Conservation (phyloP, 2,113 vertebrate genomes). For the Oxyruncus cristatus region DNA sequence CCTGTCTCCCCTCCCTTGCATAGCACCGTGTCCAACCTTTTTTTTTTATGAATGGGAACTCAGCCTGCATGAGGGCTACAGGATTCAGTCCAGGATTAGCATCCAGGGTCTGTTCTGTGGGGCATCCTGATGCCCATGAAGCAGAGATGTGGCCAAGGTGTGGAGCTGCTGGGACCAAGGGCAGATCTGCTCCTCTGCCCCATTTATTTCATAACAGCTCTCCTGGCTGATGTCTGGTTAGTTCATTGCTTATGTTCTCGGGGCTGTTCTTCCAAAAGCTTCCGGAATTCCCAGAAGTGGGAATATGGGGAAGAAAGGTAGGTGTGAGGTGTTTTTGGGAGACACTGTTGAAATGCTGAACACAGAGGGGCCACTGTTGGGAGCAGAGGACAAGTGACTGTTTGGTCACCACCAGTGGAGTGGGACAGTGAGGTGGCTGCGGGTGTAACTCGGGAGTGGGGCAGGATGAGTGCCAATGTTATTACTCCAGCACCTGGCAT, state of each 20-base stretch:
- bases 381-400: background rate
- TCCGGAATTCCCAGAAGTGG: background rate
- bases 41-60: background rate
- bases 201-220: background rate
- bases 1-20: background rate
- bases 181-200: background rate
- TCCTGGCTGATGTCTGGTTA: background rate
- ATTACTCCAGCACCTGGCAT: background rate
- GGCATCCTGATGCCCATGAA: background rate
- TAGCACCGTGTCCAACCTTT: fast-evolving
- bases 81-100: background rate
- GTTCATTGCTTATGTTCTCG: background rate
- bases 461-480: background rate
- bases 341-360: background rate
- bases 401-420: background rate
- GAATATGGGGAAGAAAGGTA: background rate
- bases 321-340: background rate
- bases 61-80: background rate
- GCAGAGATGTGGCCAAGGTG: background rate
- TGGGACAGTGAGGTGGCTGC: background rate
- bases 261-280: background rate
- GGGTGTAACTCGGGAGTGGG: background rate
- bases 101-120: background rate
- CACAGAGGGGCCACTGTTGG: background rate
- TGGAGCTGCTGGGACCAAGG: background rate